phyloP scores from a whole-genome alignment of 1,140 invertebrate species.

The Anadara kagoshimensis region DNA sequence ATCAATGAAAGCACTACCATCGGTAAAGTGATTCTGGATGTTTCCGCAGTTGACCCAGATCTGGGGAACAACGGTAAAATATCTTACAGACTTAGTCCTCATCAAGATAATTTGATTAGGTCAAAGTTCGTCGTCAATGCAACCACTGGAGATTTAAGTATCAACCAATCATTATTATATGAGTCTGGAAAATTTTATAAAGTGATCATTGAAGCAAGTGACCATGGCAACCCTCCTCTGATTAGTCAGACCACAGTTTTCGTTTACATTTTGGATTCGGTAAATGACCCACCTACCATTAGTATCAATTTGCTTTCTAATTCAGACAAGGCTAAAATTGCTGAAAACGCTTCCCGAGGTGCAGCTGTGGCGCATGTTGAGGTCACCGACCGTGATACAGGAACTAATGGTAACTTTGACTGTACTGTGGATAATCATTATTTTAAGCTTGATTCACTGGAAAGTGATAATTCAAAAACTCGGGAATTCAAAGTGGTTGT shows the following conservation, averaged over 20 bases:
- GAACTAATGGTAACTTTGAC: conserved; percentile 60
- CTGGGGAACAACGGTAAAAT: conserved; percentile 61
- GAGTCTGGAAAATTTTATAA: conserved; percentile 41
- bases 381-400: conserved; percentile 60
- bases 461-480: conserved; percentile 48
- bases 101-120: conserved; percentile 50
- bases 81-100: conserved; percentile 58
- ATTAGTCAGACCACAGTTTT: conserved; percentile 53
- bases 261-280: conserved; percentile 64
- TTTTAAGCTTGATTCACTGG: conserved; percentile 59
- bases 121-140: conserved; percentile 43
- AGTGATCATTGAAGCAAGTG: conserved; percentile 52
- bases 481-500: conserved; percentile 68
- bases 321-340: conserved; percentile 48
- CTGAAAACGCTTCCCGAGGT: conserved; percentile 61
- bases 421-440: conserved; percentile 55
- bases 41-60: conserved; percentile 63
- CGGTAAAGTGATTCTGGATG: conserved; percentile 45
- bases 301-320: conserved; percentile 54
- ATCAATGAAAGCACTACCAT: conserved; percentile 81
- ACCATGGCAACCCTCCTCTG: conserved; percentile 41
- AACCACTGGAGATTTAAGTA: conserved; percentile 32
- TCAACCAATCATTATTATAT: conserved; percentile 40
- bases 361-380: conserved; percentile 62
- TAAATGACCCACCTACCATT: conserved; percentile 66